Evolutionary conservation across 2,888 invertebrate species (phyloP).

Genomic region (Schrankia costaestrigalis): DNA sequence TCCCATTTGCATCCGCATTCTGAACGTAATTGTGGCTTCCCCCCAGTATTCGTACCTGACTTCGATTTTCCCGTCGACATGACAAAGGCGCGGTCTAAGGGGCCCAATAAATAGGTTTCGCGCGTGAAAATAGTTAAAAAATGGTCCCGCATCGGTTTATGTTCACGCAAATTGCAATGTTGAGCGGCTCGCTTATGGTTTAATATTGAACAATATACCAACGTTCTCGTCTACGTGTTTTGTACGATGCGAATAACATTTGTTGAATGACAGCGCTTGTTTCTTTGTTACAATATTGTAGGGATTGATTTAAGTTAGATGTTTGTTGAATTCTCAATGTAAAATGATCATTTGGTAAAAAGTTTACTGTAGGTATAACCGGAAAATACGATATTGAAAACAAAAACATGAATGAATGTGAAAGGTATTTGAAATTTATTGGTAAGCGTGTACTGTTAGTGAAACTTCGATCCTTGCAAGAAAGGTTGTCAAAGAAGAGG

Average conservation of each 20-base stretch:
- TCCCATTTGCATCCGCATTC: slow-evolving; percentile 77
- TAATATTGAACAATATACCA: slow-evolving; percentile 32
- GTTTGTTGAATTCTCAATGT: too few species aligned
- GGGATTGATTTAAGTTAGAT: too few species aligned
- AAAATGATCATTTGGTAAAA: too few species aligned
- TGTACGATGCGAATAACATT: slow-evolving; percentile 51
- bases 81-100: slow-evolving; percentile 77
- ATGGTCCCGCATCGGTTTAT: slow-evolving; percentile 39
- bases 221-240: slow-evolving; percentile 29
- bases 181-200: slow-evolving; percentile 38
- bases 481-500: slow-evolving; percentile 32
- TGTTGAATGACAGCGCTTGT: slow-evolving; percentile 45
- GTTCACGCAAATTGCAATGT: slow-evolving; percentile 48
- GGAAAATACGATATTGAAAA: too few species aligned
- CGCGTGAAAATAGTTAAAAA: slow-evolving; percentile 74
- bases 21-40: slow-evolving; percentile 73
- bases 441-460: background rate
- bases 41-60: slow-evolving; percentile 63
- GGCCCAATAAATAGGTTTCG: slow-evolving; percentile 71
- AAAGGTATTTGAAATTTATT: too few species aligned
- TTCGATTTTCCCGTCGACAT: slow-evolving; percentile 74
- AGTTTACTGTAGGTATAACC: too few species aligned
- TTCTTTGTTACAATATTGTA: slow-evolving; percentile 25
- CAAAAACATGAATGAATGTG: too few species aligned
- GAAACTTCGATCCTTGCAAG: slow-evolving; percentile 1